Percentiles rank a stretch among this genome's conserved stretches.
These are phyloP conservation scores for Scrobipalpa costella DNA, from an alignment of 2,888 invertebrate species.

Conservation along the genomic window DNA sequence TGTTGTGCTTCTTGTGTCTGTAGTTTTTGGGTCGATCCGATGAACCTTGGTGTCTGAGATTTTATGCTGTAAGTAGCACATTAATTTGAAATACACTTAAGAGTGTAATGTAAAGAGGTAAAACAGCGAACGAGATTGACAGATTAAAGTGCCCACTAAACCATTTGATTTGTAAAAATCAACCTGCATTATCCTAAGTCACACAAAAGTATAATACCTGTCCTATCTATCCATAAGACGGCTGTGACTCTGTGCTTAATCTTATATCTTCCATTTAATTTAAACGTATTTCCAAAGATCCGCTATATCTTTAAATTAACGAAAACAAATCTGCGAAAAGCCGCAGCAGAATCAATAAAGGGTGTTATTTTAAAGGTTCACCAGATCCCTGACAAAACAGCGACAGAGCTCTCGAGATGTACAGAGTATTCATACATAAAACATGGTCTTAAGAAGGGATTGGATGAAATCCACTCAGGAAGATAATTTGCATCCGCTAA, in stretches of 20 bases:
- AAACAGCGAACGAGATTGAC: neutral
- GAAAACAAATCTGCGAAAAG: constrained; percentile 7
- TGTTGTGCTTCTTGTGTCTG: neutral
- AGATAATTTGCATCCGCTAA: constrained; percentile 12
- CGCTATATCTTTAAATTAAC: constrained; percentile 2
- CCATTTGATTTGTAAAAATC: too few relatives aligned
- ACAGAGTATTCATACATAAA: constrained; percentile 6
- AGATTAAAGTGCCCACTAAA: too few relatives aligned
- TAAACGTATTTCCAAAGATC: neutral
- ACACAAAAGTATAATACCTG: too few relatives aligned
- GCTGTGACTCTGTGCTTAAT: too few relatives aligned
- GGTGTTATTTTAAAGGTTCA: constrained; percentile 19
- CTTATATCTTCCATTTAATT: neutral
- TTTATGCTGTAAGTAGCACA: neutral
- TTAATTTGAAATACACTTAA: too few relatives aligned
- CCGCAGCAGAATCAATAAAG: constrained; percentile 18
- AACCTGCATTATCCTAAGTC: too few relatives aligned
- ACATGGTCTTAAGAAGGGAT: constrained; percentile 17
- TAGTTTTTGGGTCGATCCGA: neutral
- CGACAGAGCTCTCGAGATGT: neutral
- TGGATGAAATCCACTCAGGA: constrained; percentile 2
- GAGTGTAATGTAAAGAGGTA: too few relatives aligned
- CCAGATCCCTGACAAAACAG: constrained; percentile 17
- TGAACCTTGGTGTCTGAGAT: neutral
- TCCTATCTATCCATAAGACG: too few relatives aligned